Conservation (phyloP, 2,113 vertebrate genomes). For the Rhea pennata region DNA sequence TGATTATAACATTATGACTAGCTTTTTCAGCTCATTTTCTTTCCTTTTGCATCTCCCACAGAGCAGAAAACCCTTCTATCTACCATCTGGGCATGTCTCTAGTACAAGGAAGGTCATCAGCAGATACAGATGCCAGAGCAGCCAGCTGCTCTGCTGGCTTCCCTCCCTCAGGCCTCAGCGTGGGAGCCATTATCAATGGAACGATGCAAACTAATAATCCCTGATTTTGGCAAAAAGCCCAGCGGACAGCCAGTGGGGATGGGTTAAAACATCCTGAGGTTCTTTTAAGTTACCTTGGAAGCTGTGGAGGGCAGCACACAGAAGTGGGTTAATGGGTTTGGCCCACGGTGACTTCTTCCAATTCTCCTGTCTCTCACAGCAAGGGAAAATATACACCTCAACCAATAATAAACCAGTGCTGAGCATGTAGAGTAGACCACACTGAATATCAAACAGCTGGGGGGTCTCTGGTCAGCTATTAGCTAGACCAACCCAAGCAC, state of each 20-base stretch:
- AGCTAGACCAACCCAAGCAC: not conserved
- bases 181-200: not conserved
- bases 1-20: conserved; percentile 26
- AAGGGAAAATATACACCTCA: not conserved
- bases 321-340: conserved; percentile 36
- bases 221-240: conserved; percentile 54
- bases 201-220: conserved; percentile 2
- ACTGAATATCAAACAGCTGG: conserved; percentile 40
- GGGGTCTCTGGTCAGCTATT: not conserved
- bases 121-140: conserved; percentile 24
- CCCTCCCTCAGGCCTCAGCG: not conserved
- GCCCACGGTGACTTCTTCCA: conserved; percentile 1
- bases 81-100: conserved; percentile 36
- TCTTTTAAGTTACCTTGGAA: conserved; percentile 17
- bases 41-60: not conserved
- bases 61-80: conserved; percentile 23
- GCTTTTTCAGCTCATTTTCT: conserved; percentile 9
- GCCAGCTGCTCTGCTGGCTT: conserved; percentile 45
- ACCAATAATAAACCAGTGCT: conserved; percentile 3
- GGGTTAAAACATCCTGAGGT: conserved; percentile 1
- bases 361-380: conserved; percentile 5
- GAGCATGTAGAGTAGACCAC: not conserved
- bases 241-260: conserved; percentile 24
- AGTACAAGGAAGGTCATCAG: conserved; percentile 44
- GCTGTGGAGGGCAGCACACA: not conserved